These are phyloP conservation scores for Cotesia typhae DNA, from an alignment of 1,140 invertebrate genomes.

Conservation along the genomic window DNA sequence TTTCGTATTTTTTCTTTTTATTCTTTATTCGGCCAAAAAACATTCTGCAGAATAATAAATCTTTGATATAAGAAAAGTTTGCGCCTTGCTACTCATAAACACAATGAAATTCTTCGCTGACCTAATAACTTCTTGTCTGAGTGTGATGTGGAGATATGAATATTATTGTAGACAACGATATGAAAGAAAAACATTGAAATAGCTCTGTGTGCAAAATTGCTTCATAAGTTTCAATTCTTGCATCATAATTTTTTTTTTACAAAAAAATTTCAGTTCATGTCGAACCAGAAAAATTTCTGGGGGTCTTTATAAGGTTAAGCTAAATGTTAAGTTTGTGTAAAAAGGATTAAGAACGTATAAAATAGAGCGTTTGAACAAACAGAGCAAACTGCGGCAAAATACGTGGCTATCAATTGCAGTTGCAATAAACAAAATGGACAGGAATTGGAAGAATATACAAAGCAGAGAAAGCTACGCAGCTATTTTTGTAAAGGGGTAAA, in stretches of 20 bases:
- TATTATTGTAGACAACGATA: too few relatives aligned
- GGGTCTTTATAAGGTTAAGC: neutral
- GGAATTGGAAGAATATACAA: conserved; percentile 46
- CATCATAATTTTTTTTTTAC: too few relatives aligned
- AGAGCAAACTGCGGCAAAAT: conserved; percentile 28
- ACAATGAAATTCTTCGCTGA: conserved; percentile 41
- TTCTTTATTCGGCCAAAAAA: conserved; percentile 18
- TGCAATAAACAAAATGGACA: conserved; percentile 49
- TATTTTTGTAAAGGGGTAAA: conserved; percentile 46
- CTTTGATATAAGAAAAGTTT: conserved; percentile 44
- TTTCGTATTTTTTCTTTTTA: conserved; percentile 22
- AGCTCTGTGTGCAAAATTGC: neutral
- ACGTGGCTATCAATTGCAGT: conserved; percentile 48
- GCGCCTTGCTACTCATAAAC: conserved; percentile 39
- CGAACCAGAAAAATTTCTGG: neutral
- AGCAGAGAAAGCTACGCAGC: conserved; percentile 44
- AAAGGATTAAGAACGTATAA: conserved; percentile 17
- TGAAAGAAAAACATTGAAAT: conserved; percentile 22
- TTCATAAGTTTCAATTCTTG: too few relatives aligned
- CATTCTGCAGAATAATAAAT: conserved; percentile 41
- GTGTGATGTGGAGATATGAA: conserved; percentile 19
- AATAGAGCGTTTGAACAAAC: conserved; percentile 29
- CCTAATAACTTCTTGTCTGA: conserved; percentile 16
- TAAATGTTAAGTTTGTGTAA: neutral
- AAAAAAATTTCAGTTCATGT: too few relatives aligned